Evolutionary conservation across 2,797 vertebrate genomes (phyloP).

Genomic region (Silurus aristotelis): DNA sequence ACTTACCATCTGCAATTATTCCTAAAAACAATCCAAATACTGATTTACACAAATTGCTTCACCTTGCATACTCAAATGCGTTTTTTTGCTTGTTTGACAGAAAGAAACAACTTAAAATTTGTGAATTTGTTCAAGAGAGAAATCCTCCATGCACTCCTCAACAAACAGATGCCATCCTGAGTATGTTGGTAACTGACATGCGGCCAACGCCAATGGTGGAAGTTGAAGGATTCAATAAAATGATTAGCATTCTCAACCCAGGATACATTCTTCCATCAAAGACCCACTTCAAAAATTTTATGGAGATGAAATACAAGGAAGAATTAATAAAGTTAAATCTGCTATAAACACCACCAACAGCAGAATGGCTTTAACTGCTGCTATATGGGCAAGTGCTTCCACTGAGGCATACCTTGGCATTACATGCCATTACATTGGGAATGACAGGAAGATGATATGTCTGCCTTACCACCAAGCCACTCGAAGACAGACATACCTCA

Average conservation of each 20-base stretch:
- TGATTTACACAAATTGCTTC: too few species aligned
- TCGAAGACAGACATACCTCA: too few species aligned
- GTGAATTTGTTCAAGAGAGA: background rate
- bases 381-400: background rate
- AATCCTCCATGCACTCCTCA: background rate
- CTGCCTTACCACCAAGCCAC: conserved; percentile 47
- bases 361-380: background rate
- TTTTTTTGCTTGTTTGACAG: background rate
- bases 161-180: background rate
- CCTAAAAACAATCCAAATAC: too few species aligned
- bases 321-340: conserved; percentile 27
- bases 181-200: background rate
- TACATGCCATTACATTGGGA: conserved; percentile 39
- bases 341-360: conserved; percentile 16
- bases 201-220: background rate
- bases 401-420: conserved; percentile 42
- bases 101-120: background rate
- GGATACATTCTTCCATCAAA: conserved; percentile 39
- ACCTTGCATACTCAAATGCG: too few species aligned
- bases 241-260: background rate
- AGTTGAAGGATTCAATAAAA: background rate
- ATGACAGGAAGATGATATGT: conserved; percentile 28
- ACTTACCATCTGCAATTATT: too few species aligned
- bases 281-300: background rate
- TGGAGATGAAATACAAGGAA: conserved; percentile 9